Percentiles rank a stretch among this genome's conserved stretches.
phyloP scores from a whole-genome alignment of 2,113 vertebrate species.

The Chaetops frenatus region DNA sequence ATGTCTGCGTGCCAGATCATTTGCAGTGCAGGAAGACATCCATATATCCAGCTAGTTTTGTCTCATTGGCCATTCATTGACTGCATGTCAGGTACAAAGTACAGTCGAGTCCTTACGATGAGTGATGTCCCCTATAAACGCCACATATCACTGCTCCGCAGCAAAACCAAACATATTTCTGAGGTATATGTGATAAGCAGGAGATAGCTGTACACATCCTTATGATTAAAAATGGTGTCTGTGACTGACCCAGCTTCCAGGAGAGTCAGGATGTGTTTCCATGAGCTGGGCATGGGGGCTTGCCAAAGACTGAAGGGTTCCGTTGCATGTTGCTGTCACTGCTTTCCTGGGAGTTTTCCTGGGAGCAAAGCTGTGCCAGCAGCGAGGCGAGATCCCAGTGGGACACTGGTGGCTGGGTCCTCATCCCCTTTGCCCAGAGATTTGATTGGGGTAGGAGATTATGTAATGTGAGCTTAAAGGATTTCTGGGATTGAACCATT shows the following conservation, averaged over 20 bases:
- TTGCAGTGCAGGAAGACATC: not conserved
- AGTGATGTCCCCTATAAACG: not conserved
- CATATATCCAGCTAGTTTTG: not conserved
- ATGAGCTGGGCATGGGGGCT: not conserved
- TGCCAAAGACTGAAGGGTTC: not conserved
- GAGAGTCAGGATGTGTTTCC: not conserved
- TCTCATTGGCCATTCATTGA: not conserved
- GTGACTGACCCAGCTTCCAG: not conserved
- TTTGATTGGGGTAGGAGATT: not conserved
- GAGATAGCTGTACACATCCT: not conserved
- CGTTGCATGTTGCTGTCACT: fast-evolving
- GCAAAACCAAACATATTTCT: not conserved
- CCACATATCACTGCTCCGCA: not conserved
- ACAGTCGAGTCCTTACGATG: not conserved
- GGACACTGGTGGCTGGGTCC: not conserved
- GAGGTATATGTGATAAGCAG: not conserved
- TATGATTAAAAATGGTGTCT: not conserved
- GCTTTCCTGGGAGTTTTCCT: not conserved
- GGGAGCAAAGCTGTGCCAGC: not conserved
- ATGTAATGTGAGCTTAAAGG: not conserved
- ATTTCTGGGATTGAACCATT: not conserved
- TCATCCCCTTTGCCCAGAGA: not conserved
- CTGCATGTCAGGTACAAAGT: not conserved
- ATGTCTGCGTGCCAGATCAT: not conserved
- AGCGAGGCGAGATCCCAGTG: not conserved